Evolutionary conservation across 2,113 vertebrate genomes (phyloP), one percentile per base, ranked within the genome.

Genomic region (Gobiocypris rarus): DNA sequence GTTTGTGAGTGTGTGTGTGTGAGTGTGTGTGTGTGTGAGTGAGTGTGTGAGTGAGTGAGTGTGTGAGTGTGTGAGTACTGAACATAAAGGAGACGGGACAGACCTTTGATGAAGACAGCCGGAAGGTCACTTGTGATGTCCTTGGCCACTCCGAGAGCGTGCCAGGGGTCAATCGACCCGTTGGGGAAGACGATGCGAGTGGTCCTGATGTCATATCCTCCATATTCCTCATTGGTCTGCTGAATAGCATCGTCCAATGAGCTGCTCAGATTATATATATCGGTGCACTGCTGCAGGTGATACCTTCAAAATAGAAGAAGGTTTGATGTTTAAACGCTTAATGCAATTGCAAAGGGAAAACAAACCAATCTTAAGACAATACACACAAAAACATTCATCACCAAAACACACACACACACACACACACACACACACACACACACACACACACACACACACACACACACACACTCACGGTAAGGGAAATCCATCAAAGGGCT

Each of bases 111-210:
- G 56, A 93, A 94, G 82, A 94, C 58, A n/a, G 93, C 91, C 1
- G 92, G 87, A 1, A 94, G 91, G 56, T 91, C 86, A 17, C 83
- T 45, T 3, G 17, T 58, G 43, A 93, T 91, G 81, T 92, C 89
- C 13, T 24, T n/a, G 34, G 90, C 95, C 88, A 94, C 88, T 14
- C 92, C 90, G 73, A 94, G 48, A 31, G 89, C 88, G 2, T 94
- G 91, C 92, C 92, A 95, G 14, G 91, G 91, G 69, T 94, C 94
- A 59, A 92, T 89, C 58, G 93, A 92, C 5, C 91, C 92, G 3
- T 93, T 94, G 4, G 92, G 92, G 89, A 96, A 93, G 38, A 93
- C 83, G 0, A 94, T 94, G 38, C 90, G 90, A 77, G 83, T 90
- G 48, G 84, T 87, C 38, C 76, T 26, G 34, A 93, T 88, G 71